Conservation (phyloP, 2,113 vertebrate species). For the Leucopsar rothschildi region DNA sequence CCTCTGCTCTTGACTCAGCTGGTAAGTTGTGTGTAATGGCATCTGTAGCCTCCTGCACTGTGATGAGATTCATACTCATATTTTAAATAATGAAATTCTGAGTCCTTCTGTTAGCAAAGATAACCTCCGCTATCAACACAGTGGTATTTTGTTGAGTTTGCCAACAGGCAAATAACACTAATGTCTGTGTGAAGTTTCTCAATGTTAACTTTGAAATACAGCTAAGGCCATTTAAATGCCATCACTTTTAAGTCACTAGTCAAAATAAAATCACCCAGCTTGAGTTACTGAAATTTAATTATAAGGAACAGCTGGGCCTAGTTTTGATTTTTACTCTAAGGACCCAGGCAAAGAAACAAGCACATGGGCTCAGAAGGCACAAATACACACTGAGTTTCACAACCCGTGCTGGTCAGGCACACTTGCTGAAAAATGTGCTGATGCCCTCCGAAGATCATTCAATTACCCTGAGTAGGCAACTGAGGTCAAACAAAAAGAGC, state of each 20-base stretch:
- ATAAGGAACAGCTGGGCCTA: conserved; percentile 43
- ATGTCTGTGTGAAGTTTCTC: conserved; percentile 51
- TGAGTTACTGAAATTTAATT: conserved; percentile 60
- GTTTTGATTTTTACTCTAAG: conserved; percentile 40
- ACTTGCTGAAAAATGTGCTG: neutral
- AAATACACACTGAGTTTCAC: neutral
- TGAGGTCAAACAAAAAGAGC: neutral
- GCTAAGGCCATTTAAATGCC: conserved; percentile 49
- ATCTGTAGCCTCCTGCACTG: neutral
- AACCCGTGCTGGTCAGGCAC: neutral
- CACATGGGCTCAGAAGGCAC: neutral
- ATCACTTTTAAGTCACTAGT: conserved; percentile 59
- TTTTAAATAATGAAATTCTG: conserved; percentile 43
- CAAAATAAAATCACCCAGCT: conserved; percentile 49
- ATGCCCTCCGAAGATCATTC: neutral
- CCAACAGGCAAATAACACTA: conserved; percentile 50
- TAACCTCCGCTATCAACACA: conserved; percentile 51
- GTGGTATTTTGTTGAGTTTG: conserved; percentile 51
- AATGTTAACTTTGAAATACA: conserved; percentile 50
- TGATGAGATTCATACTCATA: conserved; percentile 1
- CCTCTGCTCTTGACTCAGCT: neutral
- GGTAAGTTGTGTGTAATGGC: neutral
- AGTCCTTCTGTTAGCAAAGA: conserved; percentile 37
- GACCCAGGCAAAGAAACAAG: neutral
- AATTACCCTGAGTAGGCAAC: neutral